Conservation (phyloP, 2,797 vertebrate species). For the Scomberomorus guttatus region DNA sequence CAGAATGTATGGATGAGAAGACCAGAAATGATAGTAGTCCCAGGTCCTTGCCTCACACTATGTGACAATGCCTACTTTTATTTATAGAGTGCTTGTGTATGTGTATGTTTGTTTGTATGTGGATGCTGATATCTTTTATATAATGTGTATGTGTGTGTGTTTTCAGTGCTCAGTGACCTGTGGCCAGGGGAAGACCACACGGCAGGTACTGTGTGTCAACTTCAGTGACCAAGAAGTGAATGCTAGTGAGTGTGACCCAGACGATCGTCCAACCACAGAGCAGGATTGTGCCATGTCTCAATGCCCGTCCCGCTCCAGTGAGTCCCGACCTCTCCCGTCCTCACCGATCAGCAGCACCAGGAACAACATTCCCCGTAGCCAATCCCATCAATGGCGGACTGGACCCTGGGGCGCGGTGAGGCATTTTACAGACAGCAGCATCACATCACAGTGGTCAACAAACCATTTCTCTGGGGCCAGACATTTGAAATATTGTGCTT, state of each 20-base stretch:
- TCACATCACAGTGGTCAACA: not conserved
- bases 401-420: slow-evolving; percentile 99
- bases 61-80: not conserved
- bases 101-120: not conserved
- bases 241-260: slow-evolving; percentile 91
- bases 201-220: slow-evolving; percentile 94
- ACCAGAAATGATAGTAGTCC: not conserved
- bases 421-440: slow-evolving; percentile 30
- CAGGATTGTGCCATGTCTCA: slow-evolving; percentile 96
- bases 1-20: not conserved
- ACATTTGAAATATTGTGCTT: slow-evolving; percentile 6
- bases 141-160: slow-evolving; percentile 27
- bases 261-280: slow-evolving; percentile 90
- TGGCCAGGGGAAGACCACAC: slow-evolving; percentile 93
- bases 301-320: slow-evolving; percentile 89
- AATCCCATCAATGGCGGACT: slow-evolving; percentile 95
- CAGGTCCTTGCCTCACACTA: not conserved
- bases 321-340: slow-evolving; percentile 81
- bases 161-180: slow-evolving; percentile 95
- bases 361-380: slow-evolving; percentile 82
- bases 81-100: not conserved
- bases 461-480: not conserved
- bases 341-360: slow-evolving; percentile 79
- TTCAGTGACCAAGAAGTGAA: slow-evolving; percentile 93
- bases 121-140: not conserved